A percentile compares a stretch with the other conserved stretches of the same genome.
These are phyloP conservation scores for Dryobates pubescens DNA, from an alignment of 2,797 vertebrate species.

Conservation along the genomic window DNA sequence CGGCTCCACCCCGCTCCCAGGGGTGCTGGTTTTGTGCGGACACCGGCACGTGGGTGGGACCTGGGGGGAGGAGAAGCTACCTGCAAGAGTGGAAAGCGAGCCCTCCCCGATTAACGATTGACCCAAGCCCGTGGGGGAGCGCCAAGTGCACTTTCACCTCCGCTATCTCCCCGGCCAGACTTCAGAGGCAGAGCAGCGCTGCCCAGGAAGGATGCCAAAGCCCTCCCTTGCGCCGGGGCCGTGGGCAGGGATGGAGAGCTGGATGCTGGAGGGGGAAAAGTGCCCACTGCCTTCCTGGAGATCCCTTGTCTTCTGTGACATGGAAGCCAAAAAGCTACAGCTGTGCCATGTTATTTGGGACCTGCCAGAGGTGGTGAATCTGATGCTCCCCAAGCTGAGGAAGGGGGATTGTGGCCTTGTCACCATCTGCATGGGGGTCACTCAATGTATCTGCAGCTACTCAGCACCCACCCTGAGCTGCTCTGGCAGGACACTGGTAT, in stretches of 20 bases:
- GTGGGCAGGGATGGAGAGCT: neutral
- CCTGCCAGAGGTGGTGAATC: neutral
- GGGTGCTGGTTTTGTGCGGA: conserved; percentile 36
- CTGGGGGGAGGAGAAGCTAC: conserved; percentile 65
- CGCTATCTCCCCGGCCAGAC: conserved; percentile 71
- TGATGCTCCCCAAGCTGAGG: neutral
- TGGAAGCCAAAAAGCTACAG: neutral
- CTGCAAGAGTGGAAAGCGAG: conserved; percentile 67
- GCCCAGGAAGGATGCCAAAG: conserved; percentile 48
- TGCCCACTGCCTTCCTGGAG: neutral
- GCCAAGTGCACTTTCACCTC: conserved; percentile 78
- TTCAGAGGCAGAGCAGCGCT: neutral
- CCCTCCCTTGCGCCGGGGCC: neutral
- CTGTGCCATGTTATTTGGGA: neutral
- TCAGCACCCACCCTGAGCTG: neutral
- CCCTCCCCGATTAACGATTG: conserved; percentile 80
- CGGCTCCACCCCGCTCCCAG: neutral
- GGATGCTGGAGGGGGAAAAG: neutral
- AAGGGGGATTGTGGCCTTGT: fast-evolving
- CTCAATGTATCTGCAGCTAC: neutral
- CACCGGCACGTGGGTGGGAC: conserved; percentile 60
- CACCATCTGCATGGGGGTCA: neutral
- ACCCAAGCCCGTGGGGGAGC: conserved; percentile 69
- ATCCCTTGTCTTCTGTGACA: neutral
- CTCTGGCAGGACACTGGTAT: fast-evolving